Percentiles rank a stretch among this genome's conserved stretches.
phyloP scores from a whole-genome alignment of 1,140 invertebrate genomes.

The Drosophila sp. region DNA sequence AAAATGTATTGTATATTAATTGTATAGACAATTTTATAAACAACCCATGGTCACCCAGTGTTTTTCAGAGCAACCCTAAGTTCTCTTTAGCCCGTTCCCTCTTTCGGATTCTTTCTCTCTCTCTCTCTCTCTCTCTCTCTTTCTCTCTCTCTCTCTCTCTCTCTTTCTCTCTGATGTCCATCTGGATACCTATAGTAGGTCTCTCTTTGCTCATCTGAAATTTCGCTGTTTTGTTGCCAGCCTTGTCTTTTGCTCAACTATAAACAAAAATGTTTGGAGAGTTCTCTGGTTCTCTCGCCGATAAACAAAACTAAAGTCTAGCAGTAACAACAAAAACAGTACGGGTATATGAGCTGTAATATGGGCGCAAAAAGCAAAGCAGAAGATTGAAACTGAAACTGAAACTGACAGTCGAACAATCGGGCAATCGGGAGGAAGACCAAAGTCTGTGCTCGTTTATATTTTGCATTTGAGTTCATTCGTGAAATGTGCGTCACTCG shows the following conservation, averaged over 20 bases:
- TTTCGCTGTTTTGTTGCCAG: constrained; percentile 47
- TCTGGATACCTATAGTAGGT: not conserved
- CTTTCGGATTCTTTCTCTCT: too few relatives aligned
- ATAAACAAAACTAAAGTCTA: constrained; percentile 71
- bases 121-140: not conserved
- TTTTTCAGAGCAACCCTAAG: constrained; percentile 14
- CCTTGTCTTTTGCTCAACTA: constrained; percentile 55
- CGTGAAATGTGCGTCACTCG: constrained; percentile 79
- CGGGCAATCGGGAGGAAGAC: not conserved
- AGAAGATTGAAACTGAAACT: constrained; percentile 23
- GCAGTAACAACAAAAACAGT: constrained; percentile 18
- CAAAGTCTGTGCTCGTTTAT: constrained; percentile 58
- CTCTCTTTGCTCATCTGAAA: constrained; percentile 24
- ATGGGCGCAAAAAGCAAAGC: constrained; percentile 30
- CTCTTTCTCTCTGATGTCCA: too few relatives aligned
- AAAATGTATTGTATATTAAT: too few relatives aligned
- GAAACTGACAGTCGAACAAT: constrained; percentile 25
- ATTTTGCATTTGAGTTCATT: constrained; percentile 78
- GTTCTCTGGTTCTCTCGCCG: constrained; percentile 29
- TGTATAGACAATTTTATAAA: constrained; percentile 12
- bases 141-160: too few relatives aligned
- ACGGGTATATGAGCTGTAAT: constrained; percentile 38
- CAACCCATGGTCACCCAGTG: constrained; percentile 8
- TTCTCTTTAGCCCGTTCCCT: constrained; percentile 8
- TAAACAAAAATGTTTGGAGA: constrained; percentile 66